Conservation (phyloP, 2,888 invertebrate species). For the Oscheius onirici region DNA sequence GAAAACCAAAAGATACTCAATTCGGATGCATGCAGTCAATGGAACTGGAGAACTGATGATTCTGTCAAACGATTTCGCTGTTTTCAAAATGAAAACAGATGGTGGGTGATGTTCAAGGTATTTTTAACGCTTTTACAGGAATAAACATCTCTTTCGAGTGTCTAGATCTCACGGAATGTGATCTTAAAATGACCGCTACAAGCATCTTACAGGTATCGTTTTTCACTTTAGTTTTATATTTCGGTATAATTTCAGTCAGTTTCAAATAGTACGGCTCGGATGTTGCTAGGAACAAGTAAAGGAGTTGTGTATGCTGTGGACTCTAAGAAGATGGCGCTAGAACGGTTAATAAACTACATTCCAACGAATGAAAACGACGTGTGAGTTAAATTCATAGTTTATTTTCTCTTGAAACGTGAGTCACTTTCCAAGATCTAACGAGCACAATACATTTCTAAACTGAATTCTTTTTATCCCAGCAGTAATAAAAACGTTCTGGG, state of each 20-base stretch:
- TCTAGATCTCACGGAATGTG: background rate
- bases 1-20: background rate
- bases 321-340: background rate
- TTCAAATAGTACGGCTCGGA: background rate
- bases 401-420: too few relatives aligned
- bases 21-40: constrained; percentile 13
- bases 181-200: constrained; percentile 1
- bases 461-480: too few relatives aligned
- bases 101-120: background rate
- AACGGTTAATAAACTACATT: background rate
- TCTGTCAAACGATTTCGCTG: background rate
- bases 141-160: background rate
- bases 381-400: background rate
- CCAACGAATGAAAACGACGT: background rate
- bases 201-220: background rate
- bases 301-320: constrained; percentile 4
- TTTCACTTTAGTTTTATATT: background rate
- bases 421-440: too few relatives aligned
- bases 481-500: too few relatives aligned
- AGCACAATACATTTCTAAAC: too few relatives aligned
- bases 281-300: constrained; percentile 5
- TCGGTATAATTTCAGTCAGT: background rate
- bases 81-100: constrained; percentile 11
- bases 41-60: constrained; percentile 16
- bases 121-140: background rate